These are phyloP conservation scores for Drosophila simulans DNA, from an alignment of 1,140 invertebrate species.

Conservation along the genomic window DNA sequence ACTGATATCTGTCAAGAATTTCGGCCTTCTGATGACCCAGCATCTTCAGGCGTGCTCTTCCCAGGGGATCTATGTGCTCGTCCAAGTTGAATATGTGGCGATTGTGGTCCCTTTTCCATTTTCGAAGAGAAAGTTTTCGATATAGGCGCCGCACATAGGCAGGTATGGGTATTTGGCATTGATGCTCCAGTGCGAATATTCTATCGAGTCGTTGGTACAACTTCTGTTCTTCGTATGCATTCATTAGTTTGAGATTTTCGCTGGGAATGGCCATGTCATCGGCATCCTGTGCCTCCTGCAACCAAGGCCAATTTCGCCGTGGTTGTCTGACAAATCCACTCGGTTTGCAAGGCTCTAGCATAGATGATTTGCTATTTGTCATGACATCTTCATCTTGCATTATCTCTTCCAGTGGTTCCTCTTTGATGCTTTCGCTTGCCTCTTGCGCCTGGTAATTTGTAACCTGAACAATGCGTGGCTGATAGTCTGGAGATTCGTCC, in stretches of 20 bases:
- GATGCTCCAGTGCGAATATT: slow-evolving; percentile 50
- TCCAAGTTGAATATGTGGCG: slow-evolving; percentile 87
- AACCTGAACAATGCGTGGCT: slow-evolving; percentile 77
- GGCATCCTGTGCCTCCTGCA: slow-evolving; percentile 44
- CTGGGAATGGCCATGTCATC: slow-evolving; percentile 2
- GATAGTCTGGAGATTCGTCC: slow-evolving; percentile 18
- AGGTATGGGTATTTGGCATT: slow-evolving; percentile 68
- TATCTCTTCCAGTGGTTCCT: slow-evolving; percentile 39
- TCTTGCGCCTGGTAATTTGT: slow-evolving; percentile 73
- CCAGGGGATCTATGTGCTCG: slow-evolving; percentile 58
- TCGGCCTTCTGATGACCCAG: slow-evolving; percentile 55
- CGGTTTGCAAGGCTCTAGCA: slow-evolving; percentile 55
- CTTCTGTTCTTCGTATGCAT: slow-evolving; percentile 86
- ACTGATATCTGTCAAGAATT: slow-evolving; percentile 85
- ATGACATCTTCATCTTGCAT: slow-evolving; percentile 36
- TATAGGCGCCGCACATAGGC: slow-evolving; percentile 85
- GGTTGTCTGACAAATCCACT: slow-evolving; percentile 70
- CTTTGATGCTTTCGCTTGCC: slow-evolving; percentile 32
- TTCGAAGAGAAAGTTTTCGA: slow-evolving; percentile 87
- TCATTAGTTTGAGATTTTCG: slow-evolving; percentile 84
- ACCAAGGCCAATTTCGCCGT: slow-evolving; percentile 76
- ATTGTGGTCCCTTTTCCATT: slow-evolving; percentile 87
- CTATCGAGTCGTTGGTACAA: slow-evolving; percentile 85
- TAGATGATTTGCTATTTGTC: not conserved
- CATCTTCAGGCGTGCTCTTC: slow-evolving; percentile 24